Conservation (phyloP, 2,797 vertebrate species). For the Silurus aristotelis region DNA sequence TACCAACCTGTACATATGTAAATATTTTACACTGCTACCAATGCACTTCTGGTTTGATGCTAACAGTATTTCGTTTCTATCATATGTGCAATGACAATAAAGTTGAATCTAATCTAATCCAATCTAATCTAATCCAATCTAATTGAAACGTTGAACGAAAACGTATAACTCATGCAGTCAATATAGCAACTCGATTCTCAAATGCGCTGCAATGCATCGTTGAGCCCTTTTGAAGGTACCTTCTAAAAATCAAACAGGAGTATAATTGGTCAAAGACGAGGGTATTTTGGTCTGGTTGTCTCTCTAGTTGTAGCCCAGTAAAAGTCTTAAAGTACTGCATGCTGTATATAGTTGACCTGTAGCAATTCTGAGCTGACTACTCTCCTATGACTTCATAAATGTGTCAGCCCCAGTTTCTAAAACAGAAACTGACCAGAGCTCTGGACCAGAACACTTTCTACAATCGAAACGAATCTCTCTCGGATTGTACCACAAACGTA, state of each 20-base stretch:
- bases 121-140: too few species aligned
- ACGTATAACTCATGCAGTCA: neutral
- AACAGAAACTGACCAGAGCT: constrained; percentile 22
- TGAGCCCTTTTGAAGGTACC: neutral
- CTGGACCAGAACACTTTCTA: neutral
- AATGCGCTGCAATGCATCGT: neutral
- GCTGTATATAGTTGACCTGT: constrained; percentile 23
- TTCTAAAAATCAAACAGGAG: neutral
- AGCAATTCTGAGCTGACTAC: constrained; percentile 15
- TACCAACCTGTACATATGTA: too few species aligned
- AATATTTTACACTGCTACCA: too few species aligned
- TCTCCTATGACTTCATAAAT: constrained; percentile 34
- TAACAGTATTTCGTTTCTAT: too few species aligned
- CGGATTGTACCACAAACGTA: too few species aligned
- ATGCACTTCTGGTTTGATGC: too few species aligned
- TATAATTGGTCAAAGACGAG: neutral
- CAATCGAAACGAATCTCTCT: too few species aligned
- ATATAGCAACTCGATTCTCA: too few species aligned
- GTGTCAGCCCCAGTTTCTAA: constrained; percentile 38
- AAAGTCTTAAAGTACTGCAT: neutral
- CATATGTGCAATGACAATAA: too few species aligned
- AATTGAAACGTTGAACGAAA: neutral
- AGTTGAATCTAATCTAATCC: too few species aligned
- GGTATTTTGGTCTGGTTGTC: neutral
- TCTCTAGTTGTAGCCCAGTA: neutral